Base-by-base conservation (phyloP, 2,888 invertebrate genomes). In the Pristionchus japonicus region DNA sequence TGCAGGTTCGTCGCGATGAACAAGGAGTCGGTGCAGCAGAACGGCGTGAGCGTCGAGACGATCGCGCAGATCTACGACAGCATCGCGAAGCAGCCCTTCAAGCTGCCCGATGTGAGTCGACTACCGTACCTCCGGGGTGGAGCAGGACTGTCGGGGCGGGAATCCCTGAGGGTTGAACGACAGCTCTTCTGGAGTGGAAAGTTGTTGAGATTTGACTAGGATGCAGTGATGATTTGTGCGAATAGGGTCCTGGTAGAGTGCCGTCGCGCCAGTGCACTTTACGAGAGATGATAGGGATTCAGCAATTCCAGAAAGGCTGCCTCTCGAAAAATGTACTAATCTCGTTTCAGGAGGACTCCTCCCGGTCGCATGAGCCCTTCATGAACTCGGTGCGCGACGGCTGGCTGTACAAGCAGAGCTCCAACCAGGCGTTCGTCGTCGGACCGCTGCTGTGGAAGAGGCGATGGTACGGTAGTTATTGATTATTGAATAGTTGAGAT, bases 331-430 rank as follows among this genome's bases (percentile, higher is more conserved):
- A n/a, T n/a, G n/a, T n/a, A n/a, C 40, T 27, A 1, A 1, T 15
- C 40, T 82, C 52, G 15, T 23, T 85, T 34, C 37, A 87, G 87
- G 87, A 87, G 31, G 87, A 87, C 17, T n/a, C 40, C 15, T 37
- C 23, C 11, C 87, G 87, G 13, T 34, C 34, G 40, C 31, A 40
- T 23, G 87, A 80, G 52, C 52, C 61, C 9, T 87, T 87, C 80
- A 52, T 87, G 27, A 43, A 80, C 37, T 64, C 87, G 61, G 27
- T n/a, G 61, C 49, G 91, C 40, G 91, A 91, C 52, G 92, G 92
- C 67, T 92, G 92, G 92, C 89, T 92, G 27, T 91, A 91, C 89
- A 92, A 92, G 87, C 92, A 92, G 89, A 90, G 91, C 88, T 91
- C 90, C 80, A 90, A 88, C 47, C 91, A 91, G 37, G 47, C 86